These are phyloP conservation scores for Hydropotes inermis DNA, from an alignment of 2,113 vertebrate species.

Conservation along the genomic window DNA sequence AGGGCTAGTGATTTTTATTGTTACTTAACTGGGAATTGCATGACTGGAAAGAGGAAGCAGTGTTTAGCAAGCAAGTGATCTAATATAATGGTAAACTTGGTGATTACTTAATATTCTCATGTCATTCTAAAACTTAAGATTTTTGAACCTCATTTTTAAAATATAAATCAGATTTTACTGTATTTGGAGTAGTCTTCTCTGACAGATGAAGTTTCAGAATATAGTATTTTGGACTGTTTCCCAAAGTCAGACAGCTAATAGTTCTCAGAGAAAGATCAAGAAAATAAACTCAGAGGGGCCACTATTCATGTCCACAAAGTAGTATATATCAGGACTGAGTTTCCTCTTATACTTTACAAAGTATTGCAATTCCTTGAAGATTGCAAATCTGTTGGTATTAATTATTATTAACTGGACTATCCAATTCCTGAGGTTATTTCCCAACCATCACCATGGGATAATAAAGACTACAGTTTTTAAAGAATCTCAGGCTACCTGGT, in stretches of 20 bases:
- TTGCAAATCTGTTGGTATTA: background rate
- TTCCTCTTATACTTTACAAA: conserved; percentile 8
- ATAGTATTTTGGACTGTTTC: background rate
- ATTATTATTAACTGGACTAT: background rate
- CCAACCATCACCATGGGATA: background rate
- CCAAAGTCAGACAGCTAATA: background rate
- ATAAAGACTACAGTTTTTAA: background rate
- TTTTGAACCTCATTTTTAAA: background rate
- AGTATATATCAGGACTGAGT: background rate
- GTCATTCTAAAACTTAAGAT: conserved; percentile 34
- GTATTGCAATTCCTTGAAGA: background rate
- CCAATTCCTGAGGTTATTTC: background rate
- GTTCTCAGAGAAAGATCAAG: background rate
- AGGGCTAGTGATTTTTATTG: background rate
- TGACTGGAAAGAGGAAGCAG: conserved; percentile 54
- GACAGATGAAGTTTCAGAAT: conserved; percentile 14
- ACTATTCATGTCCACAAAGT: background rate
- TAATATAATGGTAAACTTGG: conserved; percentile 5
- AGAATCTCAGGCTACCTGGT: background rate
- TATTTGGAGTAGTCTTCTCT: background rate
- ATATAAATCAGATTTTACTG: background rate
- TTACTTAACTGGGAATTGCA: conserved; percentile 50
- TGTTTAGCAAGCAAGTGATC: conserved; percentile 51
- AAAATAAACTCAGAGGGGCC: background rate
- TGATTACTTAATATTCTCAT: conserved; percentile 30